A percentile compares a stretch with the other conserved stretches of the same genome.
phyloP scores from a whole-genome alignment of 2,113 vertebrate genomes.

The Paradoxurus hermaphroditus region DNA sequence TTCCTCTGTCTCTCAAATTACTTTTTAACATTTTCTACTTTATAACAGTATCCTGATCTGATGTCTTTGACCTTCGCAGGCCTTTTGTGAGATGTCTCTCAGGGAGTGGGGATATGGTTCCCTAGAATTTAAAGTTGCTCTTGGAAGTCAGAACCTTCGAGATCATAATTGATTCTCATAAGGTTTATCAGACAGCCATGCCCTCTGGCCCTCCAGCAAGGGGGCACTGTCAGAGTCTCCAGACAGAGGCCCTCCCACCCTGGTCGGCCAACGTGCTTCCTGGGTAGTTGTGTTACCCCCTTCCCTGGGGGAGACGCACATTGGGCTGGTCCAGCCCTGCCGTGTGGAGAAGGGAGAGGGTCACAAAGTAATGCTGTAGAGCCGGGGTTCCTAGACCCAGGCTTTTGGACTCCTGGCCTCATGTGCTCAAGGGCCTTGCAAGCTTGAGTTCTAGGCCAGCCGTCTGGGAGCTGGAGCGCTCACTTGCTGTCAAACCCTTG shows the following conservation, averaged over 20 bases:
- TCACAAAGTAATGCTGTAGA: background rate
- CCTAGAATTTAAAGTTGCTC: background rate
- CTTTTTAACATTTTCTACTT: slow-evolving; percentile 26
- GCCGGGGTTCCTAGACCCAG: background rate
- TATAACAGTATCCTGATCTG: background rate
- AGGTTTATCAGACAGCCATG: no score
- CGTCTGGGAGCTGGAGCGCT: background rate
- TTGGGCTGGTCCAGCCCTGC: background rate
- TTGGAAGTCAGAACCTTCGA: background rate
- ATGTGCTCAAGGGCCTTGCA: background rate
- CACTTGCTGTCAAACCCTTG: background rate
- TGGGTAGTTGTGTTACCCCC: background rate
- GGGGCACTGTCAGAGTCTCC: background rate
- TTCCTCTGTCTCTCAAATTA: background rate
- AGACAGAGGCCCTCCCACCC: background rate
- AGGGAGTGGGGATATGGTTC: background rate
- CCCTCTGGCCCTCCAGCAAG: no score
- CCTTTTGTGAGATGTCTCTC: slow-evolving; percentile 14
- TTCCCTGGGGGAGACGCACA: background rate
- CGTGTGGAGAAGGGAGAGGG: background rate
- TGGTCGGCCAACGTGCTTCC: background rate
- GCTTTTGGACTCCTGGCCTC: background rate
- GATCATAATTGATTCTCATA: background rate
- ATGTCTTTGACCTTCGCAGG: background rate
- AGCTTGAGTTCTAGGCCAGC: background rate